phyloP scores from a whole-genome alignment of 2,888 invertebrate species.

The Andrena camellia region DNA sequence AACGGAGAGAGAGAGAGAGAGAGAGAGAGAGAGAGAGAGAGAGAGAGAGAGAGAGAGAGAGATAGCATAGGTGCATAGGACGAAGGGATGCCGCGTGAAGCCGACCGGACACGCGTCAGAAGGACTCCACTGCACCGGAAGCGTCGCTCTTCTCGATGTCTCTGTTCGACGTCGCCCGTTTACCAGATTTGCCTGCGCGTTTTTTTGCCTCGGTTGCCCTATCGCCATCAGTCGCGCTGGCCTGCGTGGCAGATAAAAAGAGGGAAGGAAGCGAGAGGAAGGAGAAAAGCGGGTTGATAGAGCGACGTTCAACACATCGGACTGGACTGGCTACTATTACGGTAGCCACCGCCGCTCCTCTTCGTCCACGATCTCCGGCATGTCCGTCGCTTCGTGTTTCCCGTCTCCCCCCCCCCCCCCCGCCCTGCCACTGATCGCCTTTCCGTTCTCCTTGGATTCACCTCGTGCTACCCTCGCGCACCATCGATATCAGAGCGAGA shows the following conservation, averaged over 20 bases:
- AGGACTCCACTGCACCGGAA: conserved; percentile 61
- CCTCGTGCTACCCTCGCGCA: background rate
- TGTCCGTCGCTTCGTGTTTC: conserved; percentile 31
- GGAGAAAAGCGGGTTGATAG: conserved; percentile 20
- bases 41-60: too few relatives aligned
- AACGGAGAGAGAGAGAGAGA: background rate
- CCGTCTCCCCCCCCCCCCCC: background rate
- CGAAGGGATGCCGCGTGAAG: conserved; percentile 50
- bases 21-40: too few relatives aligned
- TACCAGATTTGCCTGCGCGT: conserved; percentile 11
- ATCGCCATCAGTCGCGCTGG: conserved; percentile 5
- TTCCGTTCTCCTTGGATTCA: conserved; percentile 28
- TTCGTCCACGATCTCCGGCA: conserved; percentile 19
- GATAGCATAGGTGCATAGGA: conserved; percentile 10
- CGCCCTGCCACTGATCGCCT: conserved; percentile 6
- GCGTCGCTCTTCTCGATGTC: conserved; percentile 55
- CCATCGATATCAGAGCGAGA: conserved; percentile 30
- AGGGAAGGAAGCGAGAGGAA: background rate
- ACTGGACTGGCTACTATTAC: background rate
- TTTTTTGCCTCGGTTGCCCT: conserved; percentile 27
- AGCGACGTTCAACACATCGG: conserved; percentile 16
- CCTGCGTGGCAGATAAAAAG: background rate
- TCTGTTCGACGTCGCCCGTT: conserved; percentile 45
- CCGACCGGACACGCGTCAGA: conserved; percentile 60
- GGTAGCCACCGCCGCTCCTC: background rate